These are phyloP conservation scores for Coreius guichenoti DNA, from an alignment of 2,797 vertebrate species.

Conservation along the genomic window DNA sequence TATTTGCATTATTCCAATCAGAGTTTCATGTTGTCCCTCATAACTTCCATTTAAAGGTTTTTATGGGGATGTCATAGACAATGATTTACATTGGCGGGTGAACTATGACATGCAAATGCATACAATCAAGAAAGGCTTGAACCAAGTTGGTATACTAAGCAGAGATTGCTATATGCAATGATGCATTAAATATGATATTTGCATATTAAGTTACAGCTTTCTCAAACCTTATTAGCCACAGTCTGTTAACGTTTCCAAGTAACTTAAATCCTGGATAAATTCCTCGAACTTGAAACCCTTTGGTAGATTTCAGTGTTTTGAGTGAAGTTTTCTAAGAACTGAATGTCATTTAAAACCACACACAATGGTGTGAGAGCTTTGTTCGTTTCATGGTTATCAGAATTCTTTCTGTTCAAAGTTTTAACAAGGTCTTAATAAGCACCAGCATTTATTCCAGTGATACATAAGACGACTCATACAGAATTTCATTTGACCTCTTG, in stretches of 20 bases:
- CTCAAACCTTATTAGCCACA: neutral
- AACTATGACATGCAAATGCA: neutral
- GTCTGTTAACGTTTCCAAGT: slow-evolving; percentile 31
- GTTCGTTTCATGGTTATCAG: neutral
- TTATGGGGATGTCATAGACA: neutral
- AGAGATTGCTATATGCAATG: neutral
- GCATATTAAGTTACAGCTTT: slow-evolving; percentile 6
- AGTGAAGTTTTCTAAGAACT: slow-evolving; percentile 3
- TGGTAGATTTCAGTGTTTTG: slow-evolving; percentile 6
- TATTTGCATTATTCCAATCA: slow-evolving; percentile 7
- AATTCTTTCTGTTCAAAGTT: neutral
- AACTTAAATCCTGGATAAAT: neutral
- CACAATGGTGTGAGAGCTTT: neutral
- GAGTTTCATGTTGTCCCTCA: no score
- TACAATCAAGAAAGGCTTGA: neutral
- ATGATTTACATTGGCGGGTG: neutral
- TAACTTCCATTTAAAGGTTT: slow-evolving; percentile 14
- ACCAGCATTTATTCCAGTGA: neutral
- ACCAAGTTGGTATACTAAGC: neutral
- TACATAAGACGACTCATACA: neutral
- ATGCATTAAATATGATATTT: slow-evolving; percentile 2
- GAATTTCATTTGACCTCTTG: neutral
- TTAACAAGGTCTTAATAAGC: slow-evolving; percentile 13
- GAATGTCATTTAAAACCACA: neutral
- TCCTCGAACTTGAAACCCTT: slow-evolving; percentile 12